Evolutionary conservation across 2,797 vertebrate species (phyloP), one percentile per base, ranked within the genome.

Genomic region (Chrysocyon brachyurus): DNA sequence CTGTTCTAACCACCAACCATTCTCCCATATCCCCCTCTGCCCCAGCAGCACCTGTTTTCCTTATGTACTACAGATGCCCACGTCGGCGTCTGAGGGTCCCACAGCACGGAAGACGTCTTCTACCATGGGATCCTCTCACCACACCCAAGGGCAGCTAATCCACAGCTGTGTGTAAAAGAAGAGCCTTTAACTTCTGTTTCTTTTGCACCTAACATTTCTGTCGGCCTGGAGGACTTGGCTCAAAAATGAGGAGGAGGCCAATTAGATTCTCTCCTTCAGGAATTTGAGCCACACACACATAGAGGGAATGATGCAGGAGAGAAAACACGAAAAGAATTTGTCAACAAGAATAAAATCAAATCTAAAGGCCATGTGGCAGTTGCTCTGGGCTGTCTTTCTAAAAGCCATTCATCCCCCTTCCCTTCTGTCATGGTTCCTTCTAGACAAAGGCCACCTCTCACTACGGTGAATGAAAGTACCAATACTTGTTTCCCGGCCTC

Each of bases 341-440:
- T 79, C 52, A 46, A 94, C 21, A 91, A 66, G 21, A 97, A 90
- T 46, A 93, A 91, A 86, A 56, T 72, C 61, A 88, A 31, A 73
- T 63, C 57, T 81, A 36, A 93, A 78, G 68, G 22, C 61, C 0
- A 0, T 66, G 59, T 59, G 22, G 19, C n/a, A 87, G 36, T 52
- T 24, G 21, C 64, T 68, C n/a, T 14, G 33, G 28, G 11, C 66
- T 52, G 14, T 93, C 59, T 61, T 85, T 17, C 85, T 57, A 54
- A 52, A 21, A 36, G 56, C 22, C 22, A 22, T 56, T 89, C 12
- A 28, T 83, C 28, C 54, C 54, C 33, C 36, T 14, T 3, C 22
- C 12, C 26, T 52, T 24, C 26, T 4, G 8, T 46, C 33, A 40
- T 0, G 16, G 21, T 15, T 72, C 49, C n/a, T 77, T 81, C 21